Base-by-base conservation (phyloP, 2,797 vertebrate species). In the Pseudopleuronectes americanus region DNA sequence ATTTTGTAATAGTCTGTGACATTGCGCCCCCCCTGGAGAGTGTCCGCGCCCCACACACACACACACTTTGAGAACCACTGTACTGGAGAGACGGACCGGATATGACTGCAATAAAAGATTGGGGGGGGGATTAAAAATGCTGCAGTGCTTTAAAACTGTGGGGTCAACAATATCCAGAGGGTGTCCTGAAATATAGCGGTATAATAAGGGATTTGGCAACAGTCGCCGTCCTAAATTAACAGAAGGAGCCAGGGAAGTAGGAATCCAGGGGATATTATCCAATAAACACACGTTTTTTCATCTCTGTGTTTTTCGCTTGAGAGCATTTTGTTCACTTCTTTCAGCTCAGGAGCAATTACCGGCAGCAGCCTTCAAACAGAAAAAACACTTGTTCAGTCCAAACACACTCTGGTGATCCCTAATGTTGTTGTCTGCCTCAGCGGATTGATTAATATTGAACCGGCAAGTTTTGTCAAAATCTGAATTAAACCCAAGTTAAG, bases 131-230 rank as follows among this genome's bases (percentile, higher is more conserved):
- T 62, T 57, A 55, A 80, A 79, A 65, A 41, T 41, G 64, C 51
- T 62, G 76, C 58, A 67, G 57, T 26, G 67, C 57, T 68, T 68
- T 31, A 52, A 71, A 79, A 71, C 41, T 59, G 48, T n/a, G 23
- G 57, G 68, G 82, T 89, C 68, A 74, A 81, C 71, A 79, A 59
- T 76, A 72, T 80, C 80, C 71, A 75, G 62, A 64, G 79, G 71
- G 43, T 64, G 54, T 64, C 51, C 65, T 76, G 14, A 58, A 75
- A 83, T 59, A 71, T 43, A 68, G 60, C 23, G 1, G 53, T 26
- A 36, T 8, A 49, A 77, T 62, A 36, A 53, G 62, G 79, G 33
- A 55, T 57, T 59, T 71, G 73, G 64, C 71, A 79, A 60, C 28
- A 51, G 43, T 72, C 65, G 68, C 64, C 59, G 16, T 51, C 68